Percentiles rank a stretch among this genome's conserved stretches.
These are phyloP conservation scores for Balanococcus diminutus DNA, from an alignment of 2,888 invertebrate genomes.

Conservation along the genomic window DNA sequence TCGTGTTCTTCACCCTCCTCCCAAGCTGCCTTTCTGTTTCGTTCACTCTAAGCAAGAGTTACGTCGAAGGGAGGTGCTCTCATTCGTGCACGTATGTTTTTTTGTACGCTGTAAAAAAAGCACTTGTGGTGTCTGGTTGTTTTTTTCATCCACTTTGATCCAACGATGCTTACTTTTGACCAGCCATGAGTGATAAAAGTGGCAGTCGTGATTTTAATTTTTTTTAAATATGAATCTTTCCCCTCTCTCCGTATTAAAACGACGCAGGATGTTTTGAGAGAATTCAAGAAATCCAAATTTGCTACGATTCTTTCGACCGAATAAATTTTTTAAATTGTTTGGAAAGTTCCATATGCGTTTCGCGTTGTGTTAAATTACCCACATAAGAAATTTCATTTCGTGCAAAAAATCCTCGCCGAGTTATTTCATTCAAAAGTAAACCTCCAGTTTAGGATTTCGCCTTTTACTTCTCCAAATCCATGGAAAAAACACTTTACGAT, in stretches of 20 bases:
- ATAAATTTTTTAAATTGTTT: too few relatives aligned
- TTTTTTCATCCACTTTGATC: neutral
- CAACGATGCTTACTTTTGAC: neutral
- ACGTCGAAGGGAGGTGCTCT: neutral
- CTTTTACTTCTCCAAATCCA: too few relatives aligned
- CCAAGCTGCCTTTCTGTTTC: neutral
- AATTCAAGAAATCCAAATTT: too few relatives aligned
- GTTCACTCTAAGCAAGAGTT: neutral
- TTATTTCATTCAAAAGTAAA: too few relatives aligned
- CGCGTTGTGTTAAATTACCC: too few relatives aligned
- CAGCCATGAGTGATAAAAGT: neutral
- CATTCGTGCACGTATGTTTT: neutral
- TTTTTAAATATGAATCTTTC: neutral
- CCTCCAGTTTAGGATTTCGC: too few relatives aligned
- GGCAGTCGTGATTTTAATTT: neutral
- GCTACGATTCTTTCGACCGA: too few relatives aligned
- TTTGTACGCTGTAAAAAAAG: neutral
- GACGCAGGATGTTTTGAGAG: too few relatives aligned
- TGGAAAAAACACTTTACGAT: too few relatives aligned
- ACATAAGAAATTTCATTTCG: too few relatives aligned
- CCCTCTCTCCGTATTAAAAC: too few relatives aligned
- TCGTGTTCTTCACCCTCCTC: neutral
- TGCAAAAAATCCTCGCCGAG: neutral
- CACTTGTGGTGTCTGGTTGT: constrained; percentile 20
- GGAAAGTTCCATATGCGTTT: too few relatives aligned